Evolutionary conservation across 2,888 invertebrate genomes (phyloP).

Genomic region (Schrankia costaestrigalis): DNA sequence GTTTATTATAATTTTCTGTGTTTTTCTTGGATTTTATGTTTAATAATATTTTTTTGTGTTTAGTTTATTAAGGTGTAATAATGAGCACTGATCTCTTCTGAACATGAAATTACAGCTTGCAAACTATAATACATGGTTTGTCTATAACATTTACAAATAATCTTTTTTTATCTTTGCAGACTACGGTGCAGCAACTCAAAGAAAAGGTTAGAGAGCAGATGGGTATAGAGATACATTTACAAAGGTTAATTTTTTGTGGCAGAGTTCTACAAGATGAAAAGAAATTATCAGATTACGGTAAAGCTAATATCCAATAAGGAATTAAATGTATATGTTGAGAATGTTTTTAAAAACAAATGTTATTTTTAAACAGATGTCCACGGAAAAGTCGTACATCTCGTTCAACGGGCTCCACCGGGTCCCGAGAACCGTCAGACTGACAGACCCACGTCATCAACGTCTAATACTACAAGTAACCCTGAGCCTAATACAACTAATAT

Average conservation of each 20-base stretch:
- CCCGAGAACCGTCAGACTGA: slow-evolving; percentile 19
- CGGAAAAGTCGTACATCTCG: slow-evolving; percentile 96
- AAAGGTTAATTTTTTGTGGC: slow-evolving; percentile 97
- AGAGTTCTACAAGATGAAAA: slow-evolving; percentile 94
- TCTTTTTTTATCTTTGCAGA: slow-evolving; percentile 73
- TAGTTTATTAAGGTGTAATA: no score
- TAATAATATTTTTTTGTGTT: no score
- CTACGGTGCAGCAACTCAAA: slow-evolving; percentile 91
- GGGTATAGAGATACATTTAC: slow-evolving; percentile 88
- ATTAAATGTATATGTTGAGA: not conserved
- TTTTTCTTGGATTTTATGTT: no score
- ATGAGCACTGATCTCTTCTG: no score
- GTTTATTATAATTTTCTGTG: no score
- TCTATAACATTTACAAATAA: no score
- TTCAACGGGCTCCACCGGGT: slow-evolving; percentile 90
- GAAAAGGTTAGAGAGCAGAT: slow-evolving; percentile 88
- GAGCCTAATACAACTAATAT: slow-evolving; percentile 15
- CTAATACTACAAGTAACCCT: not conserved
- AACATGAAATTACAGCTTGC: no score
- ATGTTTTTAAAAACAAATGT: not conserved
- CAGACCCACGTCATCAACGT: slow-evolving; percentile 3
- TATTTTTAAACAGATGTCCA: slow-evolving; percentile 85
- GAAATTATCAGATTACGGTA: slow-evolving; percentile 91
- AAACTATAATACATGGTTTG: no score
- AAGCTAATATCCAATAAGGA: not conserved